A percentile compares a stretch with the other conserved stretches of the same genome.
Evolutionary conservation across 1,140 invertebrate genomes (phyloP).

Genomic region (Neelides sp.): DNA sequence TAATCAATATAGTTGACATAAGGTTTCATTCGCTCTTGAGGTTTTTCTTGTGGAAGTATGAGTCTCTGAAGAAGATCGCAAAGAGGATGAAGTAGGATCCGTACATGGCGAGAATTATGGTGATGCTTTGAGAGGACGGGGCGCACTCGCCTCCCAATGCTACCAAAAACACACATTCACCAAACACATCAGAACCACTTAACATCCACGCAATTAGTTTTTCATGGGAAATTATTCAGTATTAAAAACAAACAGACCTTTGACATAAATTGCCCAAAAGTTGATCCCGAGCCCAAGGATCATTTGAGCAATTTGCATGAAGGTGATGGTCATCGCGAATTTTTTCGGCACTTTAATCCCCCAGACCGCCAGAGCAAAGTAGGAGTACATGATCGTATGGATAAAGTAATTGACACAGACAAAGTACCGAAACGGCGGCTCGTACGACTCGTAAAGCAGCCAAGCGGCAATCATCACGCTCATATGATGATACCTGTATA

Average conservation of each 20-base stretch:
- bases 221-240: too few species aligned
- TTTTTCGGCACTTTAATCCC: slow-evolving; percentile 16
- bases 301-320: slow-evolving; percentile 17
- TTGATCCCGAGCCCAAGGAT: slow-evolving; percentile 15
- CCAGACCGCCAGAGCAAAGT: slow-evolving; percentile 15
- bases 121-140: slow-evolving; percentile 12
- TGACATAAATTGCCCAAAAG: slow-evolving; percentile 10
- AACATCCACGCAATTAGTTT: too few species aligned
- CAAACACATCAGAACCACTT: too few species aligned
- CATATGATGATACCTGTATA: slow-evolving; percentile 12
- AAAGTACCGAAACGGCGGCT: not conserved
- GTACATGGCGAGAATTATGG: slow-evolving; percentile 15
- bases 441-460: slow-evolving; percentile 6
- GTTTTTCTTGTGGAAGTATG: slow-evolving; percentile 12
- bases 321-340: slow-evolving; percentile 20
- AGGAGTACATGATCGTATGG: slow-evolving; percentile 15
- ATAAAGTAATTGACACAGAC: slow-evolving; percentile 8
- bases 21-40: not conserved
- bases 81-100: slow-evolving; percentile 18
- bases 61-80: slow-evolving; percentile 14
- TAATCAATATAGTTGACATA: too few species aligned
- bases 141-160: slow-evolving; percentile 17
- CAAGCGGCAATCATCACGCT: not conserved
- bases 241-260: too few species aligned
- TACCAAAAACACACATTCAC: too few species aligned